Evolutionary conservation across 2,797 vertebrate species (phyloP).

Genomic region (Hapalemur alaotrensis): DNA sequence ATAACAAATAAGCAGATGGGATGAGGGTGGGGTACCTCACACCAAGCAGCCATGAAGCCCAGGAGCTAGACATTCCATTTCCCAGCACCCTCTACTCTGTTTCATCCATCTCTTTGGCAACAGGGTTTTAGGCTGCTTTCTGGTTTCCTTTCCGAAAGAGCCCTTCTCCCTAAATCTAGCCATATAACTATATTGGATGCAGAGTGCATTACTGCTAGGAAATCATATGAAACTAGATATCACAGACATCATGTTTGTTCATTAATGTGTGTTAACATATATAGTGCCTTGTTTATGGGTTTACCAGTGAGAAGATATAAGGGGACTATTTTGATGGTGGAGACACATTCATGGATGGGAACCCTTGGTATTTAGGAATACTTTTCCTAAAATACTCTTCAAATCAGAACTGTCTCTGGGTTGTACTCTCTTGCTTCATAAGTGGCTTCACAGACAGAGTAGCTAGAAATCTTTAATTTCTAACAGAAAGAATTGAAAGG

Average conservation of each 20-base stretch:
- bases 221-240: constrained; percentile 35
- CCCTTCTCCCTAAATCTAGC: not conserved
- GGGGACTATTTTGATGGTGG: constrained; percentile 28
- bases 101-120: constrained; percentile 42
- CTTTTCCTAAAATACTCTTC: constrained; percentile 41
- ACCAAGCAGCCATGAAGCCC: constrained; percentile 27
- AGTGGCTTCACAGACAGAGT: not conserved
- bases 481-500: constrained; percentile 32
- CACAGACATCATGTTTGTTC: not conserved
- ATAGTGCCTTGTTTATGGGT: not conserved
- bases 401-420: not conserved
- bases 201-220: constrained; percentile 40
- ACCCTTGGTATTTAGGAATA: not conserved
- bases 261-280: constrained; percentile 10
- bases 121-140: constrained; percentile 22
- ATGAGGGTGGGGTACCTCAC: constrained; percentile 44
- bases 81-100: constrained; percentile 26
- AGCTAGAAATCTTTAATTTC: constrained; percentile 44
- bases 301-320: constrained; percentile 11
- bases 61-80: constrained; percentile 39
- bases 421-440: constrained; percentile 31
- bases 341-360: not conserved
- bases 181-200: not conserved
- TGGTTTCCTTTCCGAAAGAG: constrained; percentile 21
- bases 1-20: constrained; percentile 66